phyloP scores from a whole-genome alignment of 2,888 invertebrate species.

The Dryadula phaetusa region DNA sequence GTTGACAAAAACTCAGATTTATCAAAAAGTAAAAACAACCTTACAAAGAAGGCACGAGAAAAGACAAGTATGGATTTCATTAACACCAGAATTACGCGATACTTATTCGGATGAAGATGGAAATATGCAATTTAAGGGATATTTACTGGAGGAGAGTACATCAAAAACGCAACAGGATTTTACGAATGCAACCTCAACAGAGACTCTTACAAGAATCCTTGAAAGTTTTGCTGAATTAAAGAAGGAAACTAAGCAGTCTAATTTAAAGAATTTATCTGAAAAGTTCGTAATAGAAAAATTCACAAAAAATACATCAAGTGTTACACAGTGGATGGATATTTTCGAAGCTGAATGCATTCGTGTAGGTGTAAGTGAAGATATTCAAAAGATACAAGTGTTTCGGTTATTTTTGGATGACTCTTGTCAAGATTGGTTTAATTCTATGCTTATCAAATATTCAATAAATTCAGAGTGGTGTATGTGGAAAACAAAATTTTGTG shows the following conservation, averaged over 20 bases:
- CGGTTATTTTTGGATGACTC: slow-evolving; percentile 40
- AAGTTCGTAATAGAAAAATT: slow-evolving; percentile 42
- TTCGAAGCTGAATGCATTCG: slow-evolving; percentile 36
- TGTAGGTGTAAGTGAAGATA: slow-evolving; percentile 12
- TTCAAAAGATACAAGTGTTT: slow-evolving; percentile 4
- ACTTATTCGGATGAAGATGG: slow-evolving; percentile 44
- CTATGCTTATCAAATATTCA: slow-evolving; percentile 41
- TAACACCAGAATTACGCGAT: slow-evolving; percentile 42
- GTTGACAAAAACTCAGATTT: slow-evolving; percentile 38
- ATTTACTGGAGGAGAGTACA: slow-evolving; percentile 40
- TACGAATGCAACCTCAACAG: not conserved
- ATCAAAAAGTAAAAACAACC: slow-evolving; percentile 41
- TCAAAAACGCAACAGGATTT: slow-evolving; percentile 23
- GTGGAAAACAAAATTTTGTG: slow-evolving; percentile 39
- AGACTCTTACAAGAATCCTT: slow-evolving; percentile 33
- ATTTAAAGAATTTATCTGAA: slow-evolving; percentile 36
- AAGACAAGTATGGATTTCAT: slow-evolving; percentile 47
- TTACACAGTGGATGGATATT: slow-evolving; percentile 37
- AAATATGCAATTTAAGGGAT: slow-evolving; percentile 46
- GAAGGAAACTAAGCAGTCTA: slow-evolving; percentile 30
- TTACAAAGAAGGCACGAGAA: slow-evolving; percentile 44
- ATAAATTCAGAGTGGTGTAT: slow-evolving; percentile 37
- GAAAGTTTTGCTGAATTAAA: slow-evolving; percentile 40
- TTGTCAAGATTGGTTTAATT: slow-evolving; percentile 31
- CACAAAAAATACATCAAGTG: slow-evolving; percentile 35